Evolutionary conservation across 2,888 invertebrate species (phyloP).

Genomic region (Philopedon plagiatum): DNA sequence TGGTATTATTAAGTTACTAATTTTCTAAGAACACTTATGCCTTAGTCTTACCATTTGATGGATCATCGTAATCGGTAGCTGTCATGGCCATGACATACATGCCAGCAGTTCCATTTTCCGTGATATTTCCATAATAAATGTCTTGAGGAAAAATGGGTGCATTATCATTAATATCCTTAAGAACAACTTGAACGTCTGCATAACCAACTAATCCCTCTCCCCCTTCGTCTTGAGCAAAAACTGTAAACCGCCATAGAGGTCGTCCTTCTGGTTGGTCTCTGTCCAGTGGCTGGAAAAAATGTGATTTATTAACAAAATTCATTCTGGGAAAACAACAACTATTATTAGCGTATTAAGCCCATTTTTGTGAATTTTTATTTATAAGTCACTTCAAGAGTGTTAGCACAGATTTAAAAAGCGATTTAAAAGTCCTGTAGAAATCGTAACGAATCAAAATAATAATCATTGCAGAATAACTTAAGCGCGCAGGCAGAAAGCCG

Average conservation of each 20-base stretch:
- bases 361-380: no score
- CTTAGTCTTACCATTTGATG: slow-evolving; percentile 72
- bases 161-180: slow-evolving; percentile 98
- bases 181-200: slow-evolving; percentile 96
- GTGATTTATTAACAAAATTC: no score
- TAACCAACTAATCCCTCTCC: slow-evolving; percentile 96
- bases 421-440: no score
- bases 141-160: slow-evolving; percentile 95
- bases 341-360: no score
- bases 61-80: slow-evolving; percentile 98
- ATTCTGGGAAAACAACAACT: not conserved
- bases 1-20: no score
- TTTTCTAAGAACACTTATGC: no score
- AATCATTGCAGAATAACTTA: no score
- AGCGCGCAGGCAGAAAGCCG: no score
- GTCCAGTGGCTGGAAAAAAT: slow-evolving; percentile 86
- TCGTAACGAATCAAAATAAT: no score
- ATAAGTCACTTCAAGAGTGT: no score
- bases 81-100: slow-evolving; percentile 99
- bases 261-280: slow-evolving; percentile 96
- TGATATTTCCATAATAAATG: slow-evolving; percentile 94
- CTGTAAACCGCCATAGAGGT: slow-evolving; percentile 95
- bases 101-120: slow-evolving; percentile 96
- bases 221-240: slow-evolving; percentile 95
- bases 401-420: no score